Base-by-base conservation (phyloP, 2,797 vertebrate genomes). In the Choloepus didactylus region DNA sequence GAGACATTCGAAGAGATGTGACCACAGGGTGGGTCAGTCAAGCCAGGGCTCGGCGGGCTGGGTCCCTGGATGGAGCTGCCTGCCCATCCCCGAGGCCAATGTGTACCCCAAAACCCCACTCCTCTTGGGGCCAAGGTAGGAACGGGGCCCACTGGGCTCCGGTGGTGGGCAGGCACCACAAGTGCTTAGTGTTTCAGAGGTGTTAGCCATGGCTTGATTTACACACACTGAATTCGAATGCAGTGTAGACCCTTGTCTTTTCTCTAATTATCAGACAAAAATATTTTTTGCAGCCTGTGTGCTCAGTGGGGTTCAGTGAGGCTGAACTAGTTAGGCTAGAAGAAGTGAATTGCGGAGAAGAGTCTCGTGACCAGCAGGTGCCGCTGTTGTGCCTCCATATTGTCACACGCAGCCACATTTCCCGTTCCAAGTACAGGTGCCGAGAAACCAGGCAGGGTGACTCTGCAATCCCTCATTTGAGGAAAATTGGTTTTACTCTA, bases 361-460 rank as follows among this genome's bases (percentile, higher is more conserved):
- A 18, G 0, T 79, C 75, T 29, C 46, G 11, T 84, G 79, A 0
- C 97, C 88, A 10, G 94, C 81, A 94, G 97, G 88, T 92, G 96
- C 94, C 87, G 25, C 91, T 98, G 72, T 94, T 90, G 87, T 66
- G 54, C 89, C 19, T 79, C 12, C 3, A 0, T 5, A 2, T 4
- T 16, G 15, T 91, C 62, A 14, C 12, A 0, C 12, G 27, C 15
- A 9, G 2, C 25, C 2, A 0, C 1, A 0, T 29, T 0, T 7
- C 23, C 27, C 31, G 25, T 49, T 82, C 23, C 54, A 18, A 69
- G 2, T 31, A 41, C 21, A 21, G 56, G 23, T 31, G 73, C 51
- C 56, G 62, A 27, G 27, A 92, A 41, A 59, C 9, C 41, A n/a
- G n/a, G 38, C 76, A 25, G 0, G 21, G 5, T 31, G 66, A 10